Conservation (phyloP, 2,888 invertebrate genomes). For the Drosophila planitibia region DNA sequence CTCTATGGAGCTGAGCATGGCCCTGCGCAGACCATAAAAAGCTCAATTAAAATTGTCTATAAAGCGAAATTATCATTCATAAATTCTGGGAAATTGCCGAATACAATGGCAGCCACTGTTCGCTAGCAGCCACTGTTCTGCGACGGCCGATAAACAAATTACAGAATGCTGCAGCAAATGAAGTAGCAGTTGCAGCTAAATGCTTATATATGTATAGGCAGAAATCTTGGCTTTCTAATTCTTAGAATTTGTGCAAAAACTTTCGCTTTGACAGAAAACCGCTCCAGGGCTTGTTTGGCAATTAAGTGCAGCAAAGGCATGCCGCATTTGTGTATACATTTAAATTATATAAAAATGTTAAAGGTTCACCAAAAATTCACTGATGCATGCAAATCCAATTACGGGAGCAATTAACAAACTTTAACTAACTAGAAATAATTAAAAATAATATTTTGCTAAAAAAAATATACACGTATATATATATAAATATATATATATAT, state of each 20-base stretch:
- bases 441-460: conserved; percentile 69
- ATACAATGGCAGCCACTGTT: conserved; percentile 83
- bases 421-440: conserved; percentile 84
- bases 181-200: conserved; percentile 37
- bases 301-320: conserved; percentile 44
- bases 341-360: conserved; percentile 64
- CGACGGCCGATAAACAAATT: conserved; percentile 68
- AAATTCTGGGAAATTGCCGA: conserved; percentile 85
- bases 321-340: conserved; percentile 40
- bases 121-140: conserved; percentile 18
- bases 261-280: conserved; percentile 61
- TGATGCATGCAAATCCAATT: conserved; percentile 82
- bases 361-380: conserved; percentile 64
- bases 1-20: conserved; percentile 3
- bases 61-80: conserved; percentile 83
- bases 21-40: conserved; percentile 76
- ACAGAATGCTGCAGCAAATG: conserved; percentile 54
- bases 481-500: conserved; percentile 4
- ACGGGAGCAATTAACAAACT: conserved; percentile 83
- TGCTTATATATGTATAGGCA: conserved; percentile 24
- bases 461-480: conserved; percentile 1
- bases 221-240: conserved; percentile 49
- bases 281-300: conserved; percentile 33
- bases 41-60: conserved; percentile 85
- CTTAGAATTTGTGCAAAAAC: conserved; percentile 53